These are phyloP conservation scores for Poeciliopsis infans DNA, from an alignment of 2,797 vertebrate genomes.

Conservation along the genomic window DNA sequence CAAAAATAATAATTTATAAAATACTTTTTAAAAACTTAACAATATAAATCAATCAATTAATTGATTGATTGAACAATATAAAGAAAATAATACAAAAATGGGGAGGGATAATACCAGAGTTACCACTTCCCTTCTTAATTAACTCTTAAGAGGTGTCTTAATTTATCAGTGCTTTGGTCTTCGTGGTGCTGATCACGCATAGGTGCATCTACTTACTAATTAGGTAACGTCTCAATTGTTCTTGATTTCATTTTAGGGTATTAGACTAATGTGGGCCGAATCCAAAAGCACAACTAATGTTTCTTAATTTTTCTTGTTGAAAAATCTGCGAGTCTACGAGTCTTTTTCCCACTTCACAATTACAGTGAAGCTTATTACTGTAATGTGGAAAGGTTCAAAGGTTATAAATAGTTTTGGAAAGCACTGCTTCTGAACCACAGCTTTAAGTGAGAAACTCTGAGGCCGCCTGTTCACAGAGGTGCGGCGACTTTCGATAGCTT, in stretches of 20 bases:
- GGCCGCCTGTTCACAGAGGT: background rate
- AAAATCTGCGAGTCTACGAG: background rate
- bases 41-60: background rate
- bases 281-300: background rate
- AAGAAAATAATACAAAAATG: background rate
- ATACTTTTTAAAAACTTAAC: background rate
- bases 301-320: background rate
- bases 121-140: no score
- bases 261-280: background rate
- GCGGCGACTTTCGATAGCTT: background rate
- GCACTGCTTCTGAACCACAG: background rate
- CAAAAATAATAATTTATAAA: background rate
- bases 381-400: background rate
- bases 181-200: background rate
- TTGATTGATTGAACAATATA: background rate
- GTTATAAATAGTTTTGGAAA: background rate
- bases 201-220: background rate
- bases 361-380: background rate
- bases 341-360: background rate
- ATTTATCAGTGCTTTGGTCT: no score
- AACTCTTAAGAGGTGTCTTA: no score
- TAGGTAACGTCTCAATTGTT: background rate
- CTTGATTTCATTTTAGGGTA: background rate
- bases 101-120: background rate
- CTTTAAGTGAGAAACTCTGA: slow-evolving; percentile 2